Conservation (phyloP, 53 echinoderm and acorn worm species). For the Echinarachnius parma region DNA sequence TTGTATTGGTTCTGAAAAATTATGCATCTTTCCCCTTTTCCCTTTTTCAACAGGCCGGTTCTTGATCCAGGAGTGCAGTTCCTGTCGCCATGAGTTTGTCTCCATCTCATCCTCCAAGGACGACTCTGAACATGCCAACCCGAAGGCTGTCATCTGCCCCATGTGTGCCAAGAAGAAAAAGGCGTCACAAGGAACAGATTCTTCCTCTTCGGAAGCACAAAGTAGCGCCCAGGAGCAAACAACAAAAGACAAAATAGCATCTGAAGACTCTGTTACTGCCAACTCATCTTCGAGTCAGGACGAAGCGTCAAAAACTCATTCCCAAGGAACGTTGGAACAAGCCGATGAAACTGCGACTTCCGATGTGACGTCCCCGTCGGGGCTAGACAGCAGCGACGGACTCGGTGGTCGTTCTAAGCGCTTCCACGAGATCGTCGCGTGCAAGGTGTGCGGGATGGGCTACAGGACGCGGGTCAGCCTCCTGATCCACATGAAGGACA, state of each 20-base stretch:
- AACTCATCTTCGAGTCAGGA: not conserved
- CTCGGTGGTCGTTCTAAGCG: conserved; percentile 14
- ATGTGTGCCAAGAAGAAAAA: conserved; percentile 21
- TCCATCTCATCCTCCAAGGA: not conserved
- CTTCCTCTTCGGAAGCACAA: not conserved
- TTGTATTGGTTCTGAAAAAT: too few species aligned
- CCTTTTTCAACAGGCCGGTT: conserved; percentile 14
- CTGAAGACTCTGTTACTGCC: not conserved
- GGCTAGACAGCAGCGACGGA: not conserved
- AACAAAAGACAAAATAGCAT: conserved; percentile 5
- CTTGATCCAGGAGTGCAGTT: conserved; percentile 14
- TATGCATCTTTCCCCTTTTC: not conserved
- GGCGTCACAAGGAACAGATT: too few species aligned
- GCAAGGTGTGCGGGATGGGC: conserved; percentile 39
- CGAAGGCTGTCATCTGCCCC: conserved; percentile 1
- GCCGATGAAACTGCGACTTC: too few species aligned
- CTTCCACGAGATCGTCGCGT: conserved; percentile 22
- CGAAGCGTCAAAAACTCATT: not conserved
- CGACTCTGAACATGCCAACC: not conserved
- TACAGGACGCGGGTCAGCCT: conserved; percentile 27
- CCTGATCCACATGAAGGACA: conserved; percentile 36
- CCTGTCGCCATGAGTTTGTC: conserved; percentile 8
- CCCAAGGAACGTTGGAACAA: not conserved
- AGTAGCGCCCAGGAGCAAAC: too few species aligned
- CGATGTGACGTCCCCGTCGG: too few species aligned